Percentiles rank a stretch among this genome's conserved stretches.
Conservation (phyloP, 2,888 invertebrate species). For the Isotomurus palustris region DNA sequence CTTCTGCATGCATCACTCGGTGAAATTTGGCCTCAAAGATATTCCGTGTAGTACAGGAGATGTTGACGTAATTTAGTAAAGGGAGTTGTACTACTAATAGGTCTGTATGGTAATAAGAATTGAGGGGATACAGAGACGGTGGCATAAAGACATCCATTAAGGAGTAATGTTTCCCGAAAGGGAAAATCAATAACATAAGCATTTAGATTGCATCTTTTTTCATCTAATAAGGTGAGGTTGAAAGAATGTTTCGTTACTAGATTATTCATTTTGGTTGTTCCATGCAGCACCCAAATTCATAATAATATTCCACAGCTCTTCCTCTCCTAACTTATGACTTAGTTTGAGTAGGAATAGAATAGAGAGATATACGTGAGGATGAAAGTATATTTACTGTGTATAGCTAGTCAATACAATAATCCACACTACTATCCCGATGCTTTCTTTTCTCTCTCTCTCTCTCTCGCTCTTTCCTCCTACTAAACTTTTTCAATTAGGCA, state of each 20-base stretch:
- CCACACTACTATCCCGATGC: not conserved
- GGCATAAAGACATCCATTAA: slow-evolving; percentile 47
- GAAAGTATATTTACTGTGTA: too few relatives aligned
- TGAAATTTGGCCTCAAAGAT: too few relatives aligned
- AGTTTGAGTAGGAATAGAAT: too few relatives aligned
- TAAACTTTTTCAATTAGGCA: slow-evolving; percentile 47
- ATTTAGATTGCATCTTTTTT: slow-evolving; percentile 45
- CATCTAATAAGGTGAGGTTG: slow-evolving; percentile 44
- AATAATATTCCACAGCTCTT: slow-evolving; percentile 44
- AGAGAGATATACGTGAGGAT: too few relatives aligned
- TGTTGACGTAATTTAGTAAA: slow-evolving; percentile 6
- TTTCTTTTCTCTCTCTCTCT: slow-evolving; percentile 4
- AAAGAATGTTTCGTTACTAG: slow-evolving; percentile 39
- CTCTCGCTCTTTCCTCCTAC: slow-evolving; percentile 2
- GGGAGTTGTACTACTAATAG: slow-evolving; percentile 1
- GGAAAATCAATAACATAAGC: slow-evolving; percentile 46
- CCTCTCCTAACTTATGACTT: slow-evolving; percentile 11
- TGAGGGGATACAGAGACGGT: slow-evolving; percentile 44
- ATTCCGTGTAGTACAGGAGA: too few relatives aligned
- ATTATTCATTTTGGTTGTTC: slow-evolving; percentile 35
- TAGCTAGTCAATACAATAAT: too few relatives aligned
- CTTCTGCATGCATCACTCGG: too few relatives aligned
- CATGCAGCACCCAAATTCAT: slow-evolving; percentile 48
- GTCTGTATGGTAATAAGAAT: slow-evolving; percentile 42
- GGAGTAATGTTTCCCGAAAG: slow-evolving; percentile 44